Base-by-base conservation (phyloP, 2,888 invertebrate genomes). In the Drosophila imparisetae region DNA sequence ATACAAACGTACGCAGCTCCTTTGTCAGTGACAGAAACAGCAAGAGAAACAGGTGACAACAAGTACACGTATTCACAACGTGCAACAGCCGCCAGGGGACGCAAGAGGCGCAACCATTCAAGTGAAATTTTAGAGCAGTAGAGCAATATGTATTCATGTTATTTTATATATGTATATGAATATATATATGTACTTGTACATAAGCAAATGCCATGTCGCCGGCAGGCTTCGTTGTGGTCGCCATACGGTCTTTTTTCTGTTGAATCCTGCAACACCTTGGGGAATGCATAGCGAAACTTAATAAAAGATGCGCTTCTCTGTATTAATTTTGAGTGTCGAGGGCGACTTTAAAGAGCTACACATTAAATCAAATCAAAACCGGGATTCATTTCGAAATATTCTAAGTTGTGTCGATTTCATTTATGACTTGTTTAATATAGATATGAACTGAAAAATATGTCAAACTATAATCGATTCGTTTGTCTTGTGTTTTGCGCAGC, bases 31-130 rank as follows among this genome's bases (percentile, higher is more conserved):
- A 67, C 88, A 87, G 83, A 36, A 32, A 53, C 30, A 21, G n/a
- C 15, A 45, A 10, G n/a, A 53, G 49, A 72, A 71, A 73, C 88
- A 87, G 83, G 88, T 83, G 86, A 82, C 85, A 85, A 72, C 68
- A 86, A 69, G 72, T 75, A 85, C 86, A 85, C 71, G 78, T 78
- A 66, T 42, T 64, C 60, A 63, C 53, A 79, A 82, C 80, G 67
- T 79, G 67, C 67, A 64, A 70, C 54, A 78, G 75, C 83, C 75
- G 71, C 58, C 45, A 63, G 68, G 72, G 71, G 27, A 38, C 13
- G 7, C 38, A n/a, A 45, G 49, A 40, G 62, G 49, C 50, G 55
- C 50, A 53, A 36, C 59, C 69, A 71, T 80, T 80, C 32, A 80
- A 71, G 32, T 64, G 48, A 61, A 71, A 77, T 72, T 72, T 64